Percentiles rank a stretch among this genome's conserved stretches.
These are phyloP conservation scores for Aphelinus certus DNA, from an alignment of 1,140 invertebrate genomes.

Conservation along the genomic window DNA sequence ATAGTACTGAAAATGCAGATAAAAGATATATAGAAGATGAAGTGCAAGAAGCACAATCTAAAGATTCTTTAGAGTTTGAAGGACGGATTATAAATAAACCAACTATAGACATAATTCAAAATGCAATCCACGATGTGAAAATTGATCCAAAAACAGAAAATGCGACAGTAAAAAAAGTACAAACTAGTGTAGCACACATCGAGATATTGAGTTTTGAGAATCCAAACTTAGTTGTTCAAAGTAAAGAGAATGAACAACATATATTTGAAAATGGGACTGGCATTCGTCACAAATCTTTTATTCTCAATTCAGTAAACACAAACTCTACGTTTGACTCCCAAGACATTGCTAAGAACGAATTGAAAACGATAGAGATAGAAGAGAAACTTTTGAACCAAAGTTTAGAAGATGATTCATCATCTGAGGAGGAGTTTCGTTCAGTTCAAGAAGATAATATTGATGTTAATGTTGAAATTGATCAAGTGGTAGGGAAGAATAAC, in stretches of 20 bases:
- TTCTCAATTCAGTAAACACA: too few species aligned
- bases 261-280: too few species aligned
- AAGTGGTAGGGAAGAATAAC: neutral
- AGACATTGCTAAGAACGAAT: neutral
- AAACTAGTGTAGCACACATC: slow-evolving; percentile 40
- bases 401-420: slow-evolving; percentile 18
- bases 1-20: too few species aligned
- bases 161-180: slow-evolving; percentile 29
- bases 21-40: too few species aligned
- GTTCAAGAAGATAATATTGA: slow-evolving; percentile 27
- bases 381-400: slow-evolving; percentile 2
- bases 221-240: neutral
- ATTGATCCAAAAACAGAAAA: too few species aligned
- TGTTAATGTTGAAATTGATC: neutral
- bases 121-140: too few species aligned
- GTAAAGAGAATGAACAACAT: slow-evolving; percentile 25
- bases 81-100: too few species aligned
- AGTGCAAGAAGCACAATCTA: too few species aligned
- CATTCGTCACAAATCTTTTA: too few species aligned
- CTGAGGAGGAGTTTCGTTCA: slow-evolving; percentile 36
- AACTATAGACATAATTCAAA: too few species aligned
- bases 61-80: too few species aligned
- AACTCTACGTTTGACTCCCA: too few species aligned
- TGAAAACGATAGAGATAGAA: neutral
- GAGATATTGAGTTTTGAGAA: slow-evolving; percentile 23